Evolutionary conservation across 2,888 invertebrate species (phyloP).

Genomic region (Frankliniella fusca): DNA sequence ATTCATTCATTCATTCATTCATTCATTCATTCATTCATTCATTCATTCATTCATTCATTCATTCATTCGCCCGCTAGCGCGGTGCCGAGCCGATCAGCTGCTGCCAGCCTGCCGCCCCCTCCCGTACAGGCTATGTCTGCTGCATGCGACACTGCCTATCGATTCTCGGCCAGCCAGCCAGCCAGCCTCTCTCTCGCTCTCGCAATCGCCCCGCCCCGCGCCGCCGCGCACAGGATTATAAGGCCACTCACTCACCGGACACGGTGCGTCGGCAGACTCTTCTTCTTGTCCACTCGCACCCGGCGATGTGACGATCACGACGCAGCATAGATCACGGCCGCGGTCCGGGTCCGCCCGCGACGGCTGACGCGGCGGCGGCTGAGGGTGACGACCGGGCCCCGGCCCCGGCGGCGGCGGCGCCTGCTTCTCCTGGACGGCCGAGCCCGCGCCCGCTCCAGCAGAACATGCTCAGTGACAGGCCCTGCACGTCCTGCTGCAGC

Average conservation of each 20-base stretch:
- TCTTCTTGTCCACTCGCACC: no score
- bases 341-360: not conserved
- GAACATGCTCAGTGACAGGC: not conserved
- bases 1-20: no score
- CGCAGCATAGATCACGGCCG: not conserved
- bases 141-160: no score
- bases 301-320: not conserved
- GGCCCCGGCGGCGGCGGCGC: not conserved
- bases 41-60: no score
- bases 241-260: conserved; percentile 2
- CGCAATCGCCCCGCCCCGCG: not conserved
- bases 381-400: no score
- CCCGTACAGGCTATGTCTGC: no score
- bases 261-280: not conserved
- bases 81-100: no score
- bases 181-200: no score
- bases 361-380: not conserved
- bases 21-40: no score
- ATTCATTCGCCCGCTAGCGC: no score
- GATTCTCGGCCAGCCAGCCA: not conserved
- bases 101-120: no score
- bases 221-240: not conserved
- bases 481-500: not conserved
- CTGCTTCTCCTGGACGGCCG: not conserved
- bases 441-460: not conserved